A percentile compares a stretch with the other conserved stretches of the same genome.
Evolutionary conservation across 2,797 vertebrate species (phyloP).

Genomic region (Tapirus indicus): DNA sequence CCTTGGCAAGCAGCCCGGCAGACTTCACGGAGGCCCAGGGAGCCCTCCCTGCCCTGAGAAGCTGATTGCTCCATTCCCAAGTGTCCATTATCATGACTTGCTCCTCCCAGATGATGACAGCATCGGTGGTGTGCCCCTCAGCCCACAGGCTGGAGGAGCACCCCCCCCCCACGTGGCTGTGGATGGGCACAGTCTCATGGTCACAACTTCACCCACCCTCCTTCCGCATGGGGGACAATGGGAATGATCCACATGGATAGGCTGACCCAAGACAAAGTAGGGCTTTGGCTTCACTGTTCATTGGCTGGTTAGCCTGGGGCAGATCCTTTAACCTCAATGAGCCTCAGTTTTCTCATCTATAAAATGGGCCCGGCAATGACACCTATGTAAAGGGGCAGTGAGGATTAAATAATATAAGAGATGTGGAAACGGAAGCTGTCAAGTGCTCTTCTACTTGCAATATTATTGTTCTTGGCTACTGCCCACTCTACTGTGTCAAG

Average conservation of each 20-base stretch:
- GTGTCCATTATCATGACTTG: accelerated
- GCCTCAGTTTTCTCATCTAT: neutral
- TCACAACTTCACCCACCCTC: neutral
- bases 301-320: neutral
- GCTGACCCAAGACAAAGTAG: neutral
- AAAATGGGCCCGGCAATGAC: neutral
- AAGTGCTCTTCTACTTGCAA: neutral
- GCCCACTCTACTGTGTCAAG: neutral
- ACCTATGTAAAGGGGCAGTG: neutral
- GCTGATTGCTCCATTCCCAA: neutral
- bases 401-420: neutral
- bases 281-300: neutral
- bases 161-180: neutral
- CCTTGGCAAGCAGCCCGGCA: neutral
- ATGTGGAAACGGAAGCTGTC: neutral
- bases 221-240: no score
- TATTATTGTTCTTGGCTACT: neutral
- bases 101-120: neutral
- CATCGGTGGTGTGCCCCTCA: neutral
- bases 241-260: neutral
- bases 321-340: neutral
- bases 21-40: neutral
- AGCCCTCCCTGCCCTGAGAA: neutral
- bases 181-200: neutral
- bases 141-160: neutral